phyloP scores from a whole-genome alignment of 2,797 vertebrate genomes.

The Chelonia mydas region DNA sequence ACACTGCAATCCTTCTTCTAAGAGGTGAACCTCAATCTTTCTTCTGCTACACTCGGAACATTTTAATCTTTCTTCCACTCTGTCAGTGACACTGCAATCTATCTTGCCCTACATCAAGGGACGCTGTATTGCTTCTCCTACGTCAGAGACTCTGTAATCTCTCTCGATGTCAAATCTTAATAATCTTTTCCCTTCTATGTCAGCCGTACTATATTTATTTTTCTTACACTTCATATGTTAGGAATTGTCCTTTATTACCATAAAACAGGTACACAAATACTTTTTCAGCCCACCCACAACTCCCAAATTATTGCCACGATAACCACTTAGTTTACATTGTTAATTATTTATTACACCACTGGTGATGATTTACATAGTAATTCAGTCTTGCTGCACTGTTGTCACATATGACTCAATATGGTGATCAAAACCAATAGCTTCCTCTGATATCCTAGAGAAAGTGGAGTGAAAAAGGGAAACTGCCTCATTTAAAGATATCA shows the following conservation, averaged over 20 bases:
- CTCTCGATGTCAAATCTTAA: not conserved
- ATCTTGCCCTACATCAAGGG: conserved; percentile 32
- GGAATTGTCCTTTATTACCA: not conserved
- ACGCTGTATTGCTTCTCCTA: not conserved
- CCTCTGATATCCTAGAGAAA: not conserved
- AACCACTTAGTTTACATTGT: not conserved
- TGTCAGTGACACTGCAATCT: not conserved
- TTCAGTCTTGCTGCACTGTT: not conserved
- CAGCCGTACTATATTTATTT: not conserved
- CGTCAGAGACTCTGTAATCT: not conserved
- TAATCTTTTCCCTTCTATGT: not conserved
- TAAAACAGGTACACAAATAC: not conserved
- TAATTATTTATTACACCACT: conserved; percentile 32
- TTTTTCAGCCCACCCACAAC: not conserved
- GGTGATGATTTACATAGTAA: not conserved
- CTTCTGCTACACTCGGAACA: conserved; percentile 21
- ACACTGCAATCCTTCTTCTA: not conserved
- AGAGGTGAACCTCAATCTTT: conserved; percentile 10
- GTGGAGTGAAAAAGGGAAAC: not conserved
- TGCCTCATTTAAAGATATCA: conserved; percentile 48
- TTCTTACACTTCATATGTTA: not conserved
- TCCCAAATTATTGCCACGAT: not conserved
- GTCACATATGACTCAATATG: not conserved
- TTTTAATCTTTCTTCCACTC: conserved; percentile 18
- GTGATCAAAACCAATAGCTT: not conserved